phyloP scores from a whole-genome alignment of 2,113 vertebrate genomes.

The Acrocephalus arundinaceus region DNA sequence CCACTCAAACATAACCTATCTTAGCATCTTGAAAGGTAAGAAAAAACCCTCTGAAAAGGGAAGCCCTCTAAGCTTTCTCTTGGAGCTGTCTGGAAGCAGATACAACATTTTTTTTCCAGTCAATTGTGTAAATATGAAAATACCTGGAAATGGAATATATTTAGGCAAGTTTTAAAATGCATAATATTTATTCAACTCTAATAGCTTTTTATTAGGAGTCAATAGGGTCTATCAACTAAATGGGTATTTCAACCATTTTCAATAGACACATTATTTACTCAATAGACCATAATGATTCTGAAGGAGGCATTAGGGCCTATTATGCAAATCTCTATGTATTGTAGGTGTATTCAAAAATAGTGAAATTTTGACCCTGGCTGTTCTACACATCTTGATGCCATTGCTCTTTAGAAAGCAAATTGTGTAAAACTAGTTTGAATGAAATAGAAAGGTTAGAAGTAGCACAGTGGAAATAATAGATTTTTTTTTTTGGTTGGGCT shows the following conservation, averaged over 20 bases:
- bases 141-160: conserved; percentile 52
- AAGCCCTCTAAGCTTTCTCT: neutral
- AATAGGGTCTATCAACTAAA: conserved; percentile 65
- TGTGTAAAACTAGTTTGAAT: conserved; percentile 30
- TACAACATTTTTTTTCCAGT: conserved; percentile 30
- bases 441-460: conserved; percentile 37
- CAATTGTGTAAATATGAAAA: conserved; percentile 56
- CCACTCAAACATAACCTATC: neutral
- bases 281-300: conserved; percentile 66
- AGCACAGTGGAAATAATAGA: neutral
- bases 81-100: neutral
- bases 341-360: conserved; percentile 53
- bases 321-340: conserved; percentile 59
- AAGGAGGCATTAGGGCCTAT: conserved; percentile 66
- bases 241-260: conserved; percentile 62
- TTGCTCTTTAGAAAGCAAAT: conserved; percentile 35
- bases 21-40: neutral
- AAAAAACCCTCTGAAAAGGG: neutral
- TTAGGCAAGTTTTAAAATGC: conserved; percentile 58
- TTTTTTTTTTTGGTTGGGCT: neutral
- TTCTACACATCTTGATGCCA: conserved; percentile 14
- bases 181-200: conserved; percentile 67
- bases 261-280: conserved; percentile 63
- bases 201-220: conserved; percentile 67
- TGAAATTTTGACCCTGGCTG: conserved; percentile 52